phyloP scores from a whole-genome alignment of 2,797 vertebrate species.

The Syndactyla subalaris region DNA sequence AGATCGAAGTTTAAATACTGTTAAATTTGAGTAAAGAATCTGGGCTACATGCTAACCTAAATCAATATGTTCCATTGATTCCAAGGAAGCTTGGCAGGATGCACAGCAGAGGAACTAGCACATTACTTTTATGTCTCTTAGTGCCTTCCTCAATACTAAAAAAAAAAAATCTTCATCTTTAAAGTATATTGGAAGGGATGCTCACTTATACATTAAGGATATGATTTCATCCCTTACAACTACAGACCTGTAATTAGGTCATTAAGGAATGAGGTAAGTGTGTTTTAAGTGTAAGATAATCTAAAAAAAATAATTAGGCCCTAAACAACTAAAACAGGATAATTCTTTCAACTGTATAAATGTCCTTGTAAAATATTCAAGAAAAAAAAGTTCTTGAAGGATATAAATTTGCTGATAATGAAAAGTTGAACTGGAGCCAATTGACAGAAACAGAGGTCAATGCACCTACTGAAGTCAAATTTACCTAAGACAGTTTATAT shows the following conservation, averaged over 20 bases:
- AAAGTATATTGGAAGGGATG: slow-evolving; percentile 13
- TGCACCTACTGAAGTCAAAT: slow-evolving; percentile 79
- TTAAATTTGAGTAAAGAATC: slow-evolving; percentile 15
- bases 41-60: slow-evolving; percentile 32
- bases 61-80: slow-evolving; percentile 42
- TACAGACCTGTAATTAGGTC: slow-evolving; percentile 24
- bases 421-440: slow-evolving; percentile 86
- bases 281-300: slow-evolving; percentile 12
- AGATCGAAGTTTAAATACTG: not conserved
- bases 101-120: slow-evolving; percentile 12
- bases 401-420: slow-evolving; percentile 79
- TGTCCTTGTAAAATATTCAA: slow-evolving; percentile 63
- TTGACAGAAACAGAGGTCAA: slow-evolving; percentile 76
- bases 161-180: not conserved
- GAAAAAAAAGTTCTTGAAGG: slow-evolving; percentile 46
- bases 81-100: slow-evolving; percentile 37
- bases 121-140: slow-evolving; percentile 48
- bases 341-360: slow-evolving; percentile 54
- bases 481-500: slow-evolving; percentile 82
- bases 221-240: slow-evolving; percentile 16
- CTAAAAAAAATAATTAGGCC: slow-evolving; percentile 51
- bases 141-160: slow-evolving; percentile 7
- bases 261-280: slow-evolving; percentile 33
- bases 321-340: slow-evolving; percentile 36
- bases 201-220: slow-evolving; percentile 7